These are phyloP conservation scores for Drosophila takahashii DNA, from an alignment of 1,140 invertebrate genomes.

Conservation along the genomic window DNA sequence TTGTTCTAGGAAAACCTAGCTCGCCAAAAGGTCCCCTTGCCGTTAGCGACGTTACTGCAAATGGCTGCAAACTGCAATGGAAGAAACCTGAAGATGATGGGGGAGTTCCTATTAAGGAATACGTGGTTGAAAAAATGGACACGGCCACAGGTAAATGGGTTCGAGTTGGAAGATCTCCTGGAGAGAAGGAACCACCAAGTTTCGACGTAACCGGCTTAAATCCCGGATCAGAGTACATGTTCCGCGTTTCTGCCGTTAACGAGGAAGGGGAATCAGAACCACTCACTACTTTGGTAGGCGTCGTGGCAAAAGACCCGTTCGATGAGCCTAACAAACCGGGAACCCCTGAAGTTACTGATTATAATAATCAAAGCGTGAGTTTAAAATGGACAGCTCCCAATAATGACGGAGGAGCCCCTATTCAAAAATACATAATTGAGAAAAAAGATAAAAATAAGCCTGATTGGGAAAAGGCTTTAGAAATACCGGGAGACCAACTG, in stretches of 20 bases:
- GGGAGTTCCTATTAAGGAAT: conserved; percentile 96
- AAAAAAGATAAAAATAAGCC: conserved; percentile 96
- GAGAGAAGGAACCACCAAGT: conserved; percentile 90
- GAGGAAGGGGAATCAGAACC: conserved; percentile 98
- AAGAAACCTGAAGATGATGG: conserved; percentile 97
- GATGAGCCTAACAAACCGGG: conserved; percentile 95
- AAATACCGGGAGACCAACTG: conserved; percentile 92
- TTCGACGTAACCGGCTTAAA: conserved; percentile 95
- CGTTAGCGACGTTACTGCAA: conserved; percentile 94
- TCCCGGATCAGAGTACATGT: conserved; percentile 97
- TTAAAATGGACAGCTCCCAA: conserved; percentile 97
- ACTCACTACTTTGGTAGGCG: conserved; percentile 92
- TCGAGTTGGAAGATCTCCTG: conserved; percentile 90
- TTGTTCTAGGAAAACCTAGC: conserved; percentile 94
- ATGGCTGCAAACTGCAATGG: conserved; percentile 95
- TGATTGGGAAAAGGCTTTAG: conserved; percentile 96
- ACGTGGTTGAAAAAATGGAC: conserved; percentile 98
- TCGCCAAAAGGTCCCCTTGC: conserved; percentile 95
- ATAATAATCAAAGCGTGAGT: conserved; percentile 96
- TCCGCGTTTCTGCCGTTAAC: conserved; percentile 97
- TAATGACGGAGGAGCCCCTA: conserved; percentile 96
- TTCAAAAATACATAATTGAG: conserved; percentile 99
- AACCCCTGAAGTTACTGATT: conserved; percentile 95
- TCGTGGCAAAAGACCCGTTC: conserved; percentile 98
- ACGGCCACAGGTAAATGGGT: conserved; percentile 95